phyloP scores from a whole-genome alignment of 2,888 invertebrate genomes.

The Stenurella melanura region DNA sequence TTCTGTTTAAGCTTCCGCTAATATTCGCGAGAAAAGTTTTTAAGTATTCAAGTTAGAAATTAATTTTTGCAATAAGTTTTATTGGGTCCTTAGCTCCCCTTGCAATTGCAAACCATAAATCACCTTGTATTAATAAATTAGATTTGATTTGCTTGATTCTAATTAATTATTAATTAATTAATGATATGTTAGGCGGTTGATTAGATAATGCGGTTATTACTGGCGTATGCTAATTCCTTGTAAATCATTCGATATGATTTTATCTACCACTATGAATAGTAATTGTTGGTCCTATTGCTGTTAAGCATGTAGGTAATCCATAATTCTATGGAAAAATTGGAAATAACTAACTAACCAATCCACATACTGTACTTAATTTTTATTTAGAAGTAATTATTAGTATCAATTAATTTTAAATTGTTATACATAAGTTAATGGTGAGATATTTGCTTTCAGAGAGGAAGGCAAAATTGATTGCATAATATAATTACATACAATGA shows the following conservation, averaged over 20 bases:
- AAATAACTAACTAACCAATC: not conserved
- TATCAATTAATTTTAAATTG: too few relatives aligned
- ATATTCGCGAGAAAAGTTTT: slow-evolving; percentile 62
- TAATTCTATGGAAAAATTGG: not conserved
- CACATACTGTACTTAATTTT: too few relatives aligned
- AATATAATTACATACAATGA: too few relatives aligned
- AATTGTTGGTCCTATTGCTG: slow-evolving; percentile 62
- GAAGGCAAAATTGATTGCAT: too few relatives aligned
- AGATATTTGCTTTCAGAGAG: too few relatives aligned
- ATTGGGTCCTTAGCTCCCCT: slow-evolving; percentile 36
- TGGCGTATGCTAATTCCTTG: slow-evolving; percentile 73
- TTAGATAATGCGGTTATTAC: slow-evolving; percentile 72
- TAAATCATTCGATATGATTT: slow-evolving; percentile 72
- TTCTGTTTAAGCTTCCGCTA: slow-evolving; percentile 65
- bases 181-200: slow-evolving; percentile 67
- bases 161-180: slow-evolving; percentile 71
- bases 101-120: slow-evolving; percentile 51
- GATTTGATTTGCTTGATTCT: slow-evolving; percentile 61
- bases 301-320: slow-evolving; percentile 9
- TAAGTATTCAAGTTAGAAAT: slow-evolving; percentile 54
- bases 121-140: slow-evolving; percentile 61
- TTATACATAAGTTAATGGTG: too few relatives aligned
- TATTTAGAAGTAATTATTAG: too few relatives aligned
- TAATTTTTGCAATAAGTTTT: slow-evolving; percentile 54
- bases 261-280: slow-evolving; percentile 67